Evolutionary conservation across 2,113 vertebrate genomes (phyloP).

Genomic region (Gobiocypris rarus): DNA sequence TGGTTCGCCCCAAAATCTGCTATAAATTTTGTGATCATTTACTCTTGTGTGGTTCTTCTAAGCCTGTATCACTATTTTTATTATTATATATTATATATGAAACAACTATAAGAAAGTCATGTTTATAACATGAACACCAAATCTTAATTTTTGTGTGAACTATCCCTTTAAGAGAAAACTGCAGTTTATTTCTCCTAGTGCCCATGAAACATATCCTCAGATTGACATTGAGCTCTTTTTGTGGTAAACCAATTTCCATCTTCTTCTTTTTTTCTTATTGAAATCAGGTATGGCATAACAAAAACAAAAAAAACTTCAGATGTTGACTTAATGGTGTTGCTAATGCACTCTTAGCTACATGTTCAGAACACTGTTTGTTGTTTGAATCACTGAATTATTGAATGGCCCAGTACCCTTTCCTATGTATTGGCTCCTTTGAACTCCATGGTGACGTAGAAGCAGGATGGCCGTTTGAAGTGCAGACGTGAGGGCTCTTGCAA

Average conservation of each 20-base stretch:
- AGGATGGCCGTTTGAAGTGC: constrained; percentile 54
- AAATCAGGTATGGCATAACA: not conserved
- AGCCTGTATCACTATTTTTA: not conserved
- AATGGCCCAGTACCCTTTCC: constrained; percentile 44
- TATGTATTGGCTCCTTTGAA: constrained; percentile 51
- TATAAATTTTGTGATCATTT: not conserved
- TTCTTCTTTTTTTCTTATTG: not conserved
- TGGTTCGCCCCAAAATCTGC: not conserved
- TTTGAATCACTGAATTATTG: constrained; percentile 56
- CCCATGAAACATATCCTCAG: not conserved
- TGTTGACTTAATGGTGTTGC: constrained; percentile 43
- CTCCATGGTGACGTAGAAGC: constrained; percentile 48
- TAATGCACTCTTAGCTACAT: constrained; percentile 39
- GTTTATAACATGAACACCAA: not conserved
- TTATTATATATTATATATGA: no score
- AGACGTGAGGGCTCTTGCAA: constrained; percentile 38
- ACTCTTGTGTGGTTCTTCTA: not conserved
- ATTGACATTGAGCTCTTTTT: not conserved
- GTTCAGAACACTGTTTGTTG: constrained; percentile 27
- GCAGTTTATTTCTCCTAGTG: not conserved
- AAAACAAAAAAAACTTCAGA: constrained; percentile 17
- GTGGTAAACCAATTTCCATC: not conserved
- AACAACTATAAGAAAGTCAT: not conserved
- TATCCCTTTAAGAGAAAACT: not conserved
- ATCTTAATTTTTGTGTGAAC: not conserved